Conservation (phyloP, 2,113 vertebrate genomes). For the Gadus macrocephalus region DNA sequence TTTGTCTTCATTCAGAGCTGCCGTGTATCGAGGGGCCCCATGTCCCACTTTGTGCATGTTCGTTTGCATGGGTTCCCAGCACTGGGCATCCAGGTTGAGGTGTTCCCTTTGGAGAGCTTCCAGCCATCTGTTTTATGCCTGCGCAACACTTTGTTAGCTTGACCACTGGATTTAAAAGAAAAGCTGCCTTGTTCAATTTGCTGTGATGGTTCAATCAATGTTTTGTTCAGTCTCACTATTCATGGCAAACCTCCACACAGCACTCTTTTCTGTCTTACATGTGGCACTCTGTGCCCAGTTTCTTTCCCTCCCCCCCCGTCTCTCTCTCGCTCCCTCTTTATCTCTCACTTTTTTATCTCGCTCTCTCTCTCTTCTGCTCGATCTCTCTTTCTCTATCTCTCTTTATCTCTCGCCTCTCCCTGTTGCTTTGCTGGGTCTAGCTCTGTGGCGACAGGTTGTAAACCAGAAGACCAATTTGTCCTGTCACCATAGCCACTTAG, state of each 20-base stretch:
- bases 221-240: constrained; percentile 33
- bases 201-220: constrained; percentile 48
- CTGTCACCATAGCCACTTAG: constrained; percentile 99
- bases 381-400: constrained; percentile 44
- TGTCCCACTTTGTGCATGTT: constrained; percentile 11
- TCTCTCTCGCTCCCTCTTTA: constrained; percentile 47
- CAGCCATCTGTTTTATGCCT: constrained; percentile 33
- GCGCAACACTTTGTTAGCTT: constrained; percentile 62
- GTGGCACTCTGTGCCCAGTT: constrained; percentile 16
- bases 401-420: constrained; percentile 12
- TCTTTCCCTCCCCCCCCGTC: constrained; percentile 27
- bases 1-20: background rate
- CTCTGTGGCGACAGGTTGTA: constrained; percentile 98
- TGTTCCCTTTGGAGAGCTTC: constrained; percentile 47
- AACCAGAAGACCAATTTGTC: constrained; percentile 98
- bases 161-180: constrained; percentile 62
- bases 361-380: constrained; percentile 40
- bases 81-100: constrained; percentile 32
- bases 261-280: background rate
- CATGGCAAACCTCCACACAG: background rate
- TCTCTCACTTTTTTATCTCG: constrained; percentile 37
- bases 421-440: constrained; percentile 76
- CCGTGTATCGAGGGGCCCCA: background rate
- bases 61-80: background rate
- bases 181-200: constrained; percentile 61